Conservation (phyloP, 1,140 invertebrate species). For the Aphelinus atriplicis region DNA sequence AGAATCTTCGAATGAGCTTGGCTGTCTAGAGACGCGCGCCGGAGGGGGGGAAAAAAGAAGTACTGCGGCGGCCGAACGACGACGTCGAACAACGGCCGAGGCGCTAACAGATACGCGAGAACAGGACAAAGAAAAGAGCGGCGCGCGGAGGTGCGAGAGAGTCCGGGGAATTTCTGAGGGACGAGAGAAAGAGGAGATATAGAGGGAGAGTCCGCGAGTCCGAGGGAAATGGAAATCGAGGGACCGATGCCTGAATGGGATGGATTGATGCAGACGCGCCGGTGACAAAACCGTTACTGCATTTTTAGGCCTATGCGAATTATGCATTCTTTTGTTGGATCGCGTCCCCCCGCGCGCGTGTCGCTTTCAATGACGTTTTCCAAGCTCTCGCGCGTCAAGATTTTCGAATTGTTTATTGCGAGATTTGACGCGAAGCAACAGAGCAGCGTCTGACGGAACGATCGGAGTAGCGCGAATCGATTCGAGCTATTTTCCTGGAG, state of each 20-base stretch:
- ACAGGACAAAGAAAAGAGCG: background rate
- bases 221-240: conserved; percentile 29
- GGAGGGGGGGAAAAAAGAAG: conserved; percentile 7
- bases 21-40: background rate
- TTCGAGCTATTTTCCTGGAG: too few relatives aligned
- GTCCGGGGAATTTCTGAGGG: conserved; percentile 15
- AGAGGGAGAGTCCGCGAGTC: background rate
- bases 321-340: too few relatives aligned
- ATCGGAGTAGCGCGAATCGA: too few relatives aligned
- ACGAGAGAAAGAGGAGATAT: background rate
- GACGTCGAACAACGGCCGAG: conserved; percentile 4
- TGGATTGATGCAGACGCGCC: conserved; percentile 14
- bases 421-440: too few relatives aligned
- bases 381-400: too few relatives aligned
- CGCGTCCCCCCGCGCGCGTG: background rate
- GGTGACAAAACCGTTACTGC: conserved; percentile 1
- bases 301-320: too few relatives aligned
- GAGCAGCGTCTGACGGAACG: too few relatives aligned
- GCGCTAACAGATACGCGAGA: conserved; percentile 25
- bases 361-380: background rate
- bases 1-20: conserved; percentile 3
- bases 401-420: too few relatives aligned
- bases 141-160: conserved; percentile 18
- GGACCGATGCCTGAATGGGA: conserved; percentile 10
- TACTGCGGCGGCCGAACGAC: background rate